These are phyloP conservation scores for Phalacrocorax pelagicus DNA, from an alignment of 2,113 vertebrate genomes.

Conservation along the genomic window DNA sequence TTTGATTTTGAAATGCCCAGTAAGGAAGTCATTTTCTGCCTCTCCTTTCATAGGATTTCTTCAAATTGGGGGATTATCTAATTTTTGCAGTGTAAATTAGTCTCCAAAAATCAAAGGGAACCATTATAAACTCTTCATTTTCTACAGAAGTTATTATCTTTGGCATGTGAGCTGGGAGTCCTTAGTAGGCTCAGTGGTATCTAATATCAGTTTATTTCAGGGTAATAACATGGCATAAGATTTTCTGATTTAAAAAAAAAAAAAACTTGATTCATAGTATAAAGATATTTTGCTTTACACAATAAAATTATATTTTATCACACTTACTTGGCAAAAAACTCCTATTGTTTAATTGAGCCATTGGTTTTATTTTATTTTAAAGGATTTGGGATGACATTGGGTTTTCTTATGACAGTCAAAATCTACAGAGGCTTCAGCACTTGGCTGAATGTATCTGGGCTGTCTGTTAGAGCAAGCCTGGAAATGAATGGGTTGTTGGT, in stretches of 20 bases:
- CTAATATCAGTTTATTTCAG: background rate
- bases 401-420: background rate
- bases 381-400: fast-evolving
- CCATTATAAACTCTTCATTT: background rate
- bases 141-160: background rate
- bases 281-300: background rate
- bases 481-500: background rate
- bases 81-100: background rate
- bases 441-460: background rate
- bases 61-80: background rate
- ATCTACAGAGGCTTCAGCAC: background rate
- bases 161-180: background rate
- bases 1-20: background rate
- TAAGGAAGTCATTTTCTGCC: background rate
- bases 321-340: background rate
- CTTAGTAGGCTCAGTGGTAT: background rate
- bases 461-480: background rate
- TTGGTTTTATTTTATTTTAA: background rate
- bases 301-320: background rate
- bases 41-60: background rate
- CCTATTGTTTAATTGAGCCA: background rate
- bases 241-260: background rate
- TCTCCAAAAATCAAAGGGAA: background rate
- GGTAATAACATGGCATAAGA: background rate
- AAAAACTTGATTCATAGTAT: background rate